These are phyloP conservation scores for Myxocyprinus asiaticus DNA, from an alignment of 2,113 vertebrate genomes.

Conservation along the genomic window DNA sequence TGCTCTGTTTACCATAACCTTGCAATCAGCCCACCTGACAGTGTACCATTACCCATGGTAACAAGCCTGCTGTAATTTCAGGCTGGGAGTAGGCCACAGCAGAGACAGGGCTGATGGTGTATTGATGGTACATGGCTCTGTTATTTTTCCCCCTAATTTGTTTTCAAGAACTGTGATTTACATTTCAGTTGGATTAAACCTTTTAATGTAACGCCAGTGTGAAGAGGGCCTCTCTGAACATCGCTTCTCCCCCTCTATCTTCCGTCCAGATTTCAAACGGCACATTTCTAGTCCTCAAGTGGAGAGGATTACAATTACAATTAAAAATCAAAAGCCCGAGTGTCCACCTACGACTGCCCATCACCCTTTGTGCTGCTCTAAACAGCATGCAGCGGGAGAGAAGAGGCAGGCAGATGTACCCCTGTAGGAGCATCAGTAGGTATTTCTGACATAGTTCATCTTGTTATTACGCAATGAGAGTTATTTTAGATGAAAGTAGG, in stretches of 20 bases:
- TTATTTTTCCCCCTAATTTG: constrained; percentile 88
- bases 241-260: constrained; percentile 43
- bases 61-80: constrained; percentile 80
- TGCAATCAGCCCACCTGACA: constrained; percentile 85
- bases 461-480: constrained; percentile 76
- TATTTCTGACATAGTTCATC: constrained; percentile 63
- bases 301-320: constrained; percentile 87
- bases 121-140: constrained; percentile 74
- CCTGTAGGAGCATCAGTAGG: constrained; percentile 65
- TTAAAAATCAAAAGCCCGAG: constrained; percentile 86
- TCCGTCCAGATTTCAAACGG: constrained; percentile 76
- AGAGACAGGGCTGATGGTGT: constrained; percentile 69
- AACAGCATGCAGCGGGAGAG: constrained; percentile 68
- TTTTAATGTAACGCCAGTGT: constrained; percentile 81
- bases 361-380: constrained; percentile 38
- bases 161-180: constrained; percentile 93
- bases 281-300: constrained; percentile 81
- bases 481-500: constrained; percentile 73
- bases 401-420: constrained; percentile 66
- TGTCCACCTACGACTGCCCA: constrained; percentile 75
- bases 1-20: constrained; percentile 83
- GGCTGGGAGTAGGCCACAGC: constrained; percentile 54
- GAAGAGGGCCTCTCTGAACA: constrained; percentile 77
- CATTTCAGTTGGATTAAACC: constrained; percentile 94
- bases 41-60: constrained; percentile 82